phyloP scores from a whole-genome alignment of 2,797 vertebrate genomes.

The Otus scops region DNA sequence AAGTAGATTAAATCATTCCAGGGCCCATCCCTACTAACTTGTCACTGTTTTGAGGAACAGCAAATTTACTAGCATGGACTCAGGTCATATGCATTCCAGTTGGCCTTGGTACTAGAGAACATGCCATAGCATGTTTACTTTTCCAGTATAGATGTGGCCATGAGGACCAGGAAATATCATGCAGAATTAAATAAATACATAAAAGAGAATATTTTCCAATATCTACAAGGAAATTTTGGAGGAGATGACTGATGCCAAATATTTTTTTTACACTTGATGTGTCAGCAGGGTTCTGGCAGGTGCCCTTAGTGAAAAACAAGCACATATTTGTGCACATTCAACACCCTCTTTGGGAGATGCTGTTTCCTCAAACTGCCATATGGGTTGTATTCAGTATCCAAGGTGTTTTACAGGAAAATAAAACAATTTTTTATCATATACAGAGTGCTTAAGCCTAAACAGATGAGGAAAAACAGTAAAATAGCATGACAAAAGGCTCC shows the following conservation, averaged over 20 bases:
- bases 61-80: neutral
- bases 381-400: slow-evolving; percentile 56
- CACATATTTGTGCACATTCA: slow-evolving; percentile 60
- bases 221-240: slow-evolving; percentile 45
- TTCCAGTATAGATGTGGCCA: slow-evolving; percentile 10
- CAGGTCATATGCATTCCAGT: neutral
- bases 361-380: slow-evolving; percentile 55
- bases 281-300: slow-evolving; percentile 60
- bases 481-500: slow-evolving; percentile 16
- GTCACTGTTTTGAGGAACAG: neutral
- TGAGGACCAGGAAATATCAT: slow-evolving; percentile 13
- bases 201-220: slow-evolving; percentile 50
- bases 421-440: slow-evolving; percentile 54
- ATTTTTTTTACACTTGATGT: slow-evolving; percentile 54
- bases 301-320: slow-evolving; percentile 56
- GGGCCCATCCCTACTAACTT: neutral
- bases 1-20: neutral
- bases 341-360: slow-evolving; percentile 64
- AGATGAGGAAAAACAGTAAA: slow-evolving; percentile 44
- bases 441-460: slow-evolving; percentile 31
- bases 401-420: slow-evolving; percentile 59
- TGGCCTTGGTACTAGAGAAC: neutral
- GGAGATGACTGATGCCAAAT: slow-evolving; percentile 39
- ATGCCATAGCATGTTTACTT: neutral
- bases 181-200: slow-evolving; percentile 37